Conservation (phyloP, 1,140 invertebrate species). For the Drosophila varians region DNA sequence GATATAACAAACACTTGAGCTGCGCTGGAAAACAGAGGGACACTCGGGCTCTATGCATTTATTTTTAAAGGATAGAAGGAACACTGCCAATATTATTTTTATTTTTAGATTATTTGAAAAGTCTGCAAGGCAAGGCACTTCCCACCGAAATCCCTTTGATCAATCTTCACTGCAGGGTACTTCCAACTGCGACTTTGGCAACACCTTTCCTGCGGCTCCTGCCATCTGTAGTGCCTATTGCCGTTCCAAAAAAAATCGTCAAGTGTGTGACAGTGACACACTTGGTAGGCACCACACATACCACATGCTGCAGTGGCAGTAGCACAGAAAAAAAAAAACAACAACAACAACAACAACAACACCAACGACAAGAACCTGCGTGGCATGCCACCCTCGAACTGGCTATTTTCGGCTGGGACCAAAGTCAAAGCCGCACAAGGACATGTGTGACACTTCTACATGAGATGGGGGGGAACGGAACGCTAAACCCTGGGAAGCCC, state of each 20-base stretch:
- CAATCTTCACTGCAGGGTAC: slow-evolving; percentile 15
- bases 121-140: neutral
- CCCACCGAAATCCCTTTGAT: neutral
- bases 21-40: slow-evolving; percentile 37
- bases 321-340: too few relatives aligned
- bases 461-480: slow-evolving; percentile 1
- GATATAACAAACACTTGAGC: slow-evolving; percentile 76
- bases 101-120: neutral
- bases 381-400: slow-evolving; percentile 23
- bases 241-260: slow-evolving; percentile 66
- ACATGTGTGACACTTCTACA: slow-evolving; percentile 69
- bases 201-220: neutral
- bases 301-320: slow-evolving; percentile 9
- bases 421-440: slow-evolving; percentile 76
- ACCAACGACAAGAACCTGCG: neutral
- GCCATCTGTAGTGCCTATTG: slow-evolving; percentile 43
- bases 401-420: slow-evolving; percentile 68
- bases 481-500: slow-evolving; percentile 19
- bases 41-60: too few relatives aligned
- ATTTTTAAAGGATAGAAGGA: too few relatives aligned
- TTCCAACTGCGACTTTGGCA: neutral
- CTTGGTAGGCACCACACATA: slow-evolving; percentile 43
- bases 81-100: too few relatives aligned
- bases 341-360: too few relatives aligned
- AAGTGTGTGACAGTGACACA: slow-evolving; percentile 79